These are phyloP conservation scores for Volucella zonaria DNA, from an alignment of 2,888 invertebrate species.

Conservation along the genomic window DNA sequence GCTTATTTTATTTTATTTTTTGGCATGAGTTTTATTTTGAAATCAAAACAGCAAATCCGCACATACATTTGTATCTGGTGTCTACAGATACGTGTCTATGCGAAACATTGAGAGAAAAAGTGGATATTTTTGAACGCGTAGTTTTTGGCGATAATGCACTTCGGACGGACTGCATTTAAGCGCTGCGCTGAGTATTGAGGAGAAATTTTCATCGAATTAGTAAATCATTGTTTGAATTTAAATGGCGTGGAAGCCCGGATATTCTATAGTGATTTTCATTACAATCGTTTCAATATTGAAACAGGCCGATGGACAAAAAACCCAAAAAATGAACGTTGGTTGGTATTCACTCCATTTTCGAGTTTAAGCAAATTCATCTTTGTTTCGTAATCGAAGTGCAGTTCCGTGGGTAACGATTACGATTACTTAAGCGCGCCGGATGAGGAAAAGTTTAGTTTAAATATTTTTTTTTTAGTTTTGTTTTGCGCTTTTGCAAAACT, in stretches of 20 bases:
- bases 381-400: constrained; percentile 32
- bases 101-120: background rate
- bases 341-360: constrained; percentile 16
- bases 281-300: background rate
- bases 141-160: constrained; percentile 52
- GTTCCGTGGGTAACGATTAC: background rate
- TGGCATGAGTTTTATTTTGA: constrained; percentile 49
- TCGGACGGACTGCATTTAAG: constrained; percentile 39
- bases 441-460: constrained; percentile 26
- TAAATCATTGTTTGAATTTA: background rate
- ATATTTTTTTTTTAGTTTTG: constrained; percentile 20
- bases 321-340: constrained; percentile 65
- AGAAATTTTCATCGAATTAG: background rate
- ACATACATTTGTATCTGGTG: too few relatives aligned
- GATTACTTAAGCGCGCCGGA: background rate
- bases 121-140: constrained; percentile 49
- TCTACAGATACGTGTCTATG: too few relatives aligned
- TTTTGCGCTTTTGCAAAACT: background rate
- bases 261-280: constrained; percentile 11
- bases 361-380: background rate
- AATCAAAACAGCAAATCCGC: constrained; percentile 11
- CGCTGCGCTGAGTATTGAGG: constrained; percentile 12
- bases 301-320: constrained; percentile 53
- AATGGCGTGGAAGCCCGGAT: constrained; percentile 37
- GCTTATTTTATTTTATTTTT: background rate